These are phyloP conservation scores for Thoracochromis brauschi DNA, from an alignment of 2,113 vertebrate genomes.

Conservation along the genomic window DNA sequence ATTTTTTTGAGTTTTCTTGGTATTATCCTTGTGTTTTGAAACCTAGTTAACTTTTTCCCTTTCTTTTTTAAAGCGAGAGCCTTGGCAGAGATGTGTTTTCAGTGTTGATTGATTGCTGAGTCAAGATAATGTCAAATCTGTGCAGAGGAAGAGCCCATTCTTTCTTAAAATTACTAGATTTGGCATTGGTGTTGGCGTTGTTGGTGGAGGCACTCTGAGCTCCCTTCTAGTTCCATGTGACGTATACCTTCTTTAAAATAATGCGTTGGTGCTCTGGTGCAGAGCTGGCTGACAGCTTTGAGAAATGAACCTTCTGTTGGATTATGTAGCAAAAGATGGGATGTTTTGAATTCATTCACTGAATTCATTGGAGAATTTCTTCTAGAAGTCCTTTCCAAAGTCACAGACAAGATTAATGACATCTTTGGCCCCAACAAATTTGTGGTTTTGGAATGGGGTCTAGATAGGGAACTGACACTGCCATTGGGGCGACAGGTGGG, in stretches of 20 bases:
- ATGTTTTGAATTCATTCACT: not conserved
- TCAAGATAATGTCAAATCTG: not conserved
- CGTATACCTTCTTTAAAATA: not conserved
- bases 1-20: too few species aligned
- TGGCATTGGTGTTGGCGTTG: not conserved
- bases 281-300: not conserved
- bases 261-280: not conserved
- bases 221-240: not conserved
- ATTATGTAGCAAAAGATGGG: not conserved
- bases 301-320: not conserved
- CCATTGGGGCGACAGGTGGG: not conserved
- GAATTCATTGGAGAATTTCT: not conserved
- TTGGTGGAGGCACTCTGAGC: not conserved
- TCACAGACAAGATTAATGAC: not conserved
- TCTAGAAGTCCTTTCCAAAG: not conserved
- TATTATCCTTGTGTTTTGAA: not conserved
- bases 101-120: not conserved
- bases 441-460: not conserved
- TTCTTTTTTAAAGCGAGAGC: not conserved
- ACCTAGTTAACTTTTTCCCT: not conserved
- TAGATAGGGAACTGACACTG: not conserved
- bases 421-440: not conserved
- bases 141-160: not conserved
- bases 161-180: not conserved
- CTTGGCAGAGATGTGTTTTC: not conserved